phyloP scores from a whole-genome alignment of 2,888 invertebrate genomes.

The Cylindroiulus punctatus region DNA sequence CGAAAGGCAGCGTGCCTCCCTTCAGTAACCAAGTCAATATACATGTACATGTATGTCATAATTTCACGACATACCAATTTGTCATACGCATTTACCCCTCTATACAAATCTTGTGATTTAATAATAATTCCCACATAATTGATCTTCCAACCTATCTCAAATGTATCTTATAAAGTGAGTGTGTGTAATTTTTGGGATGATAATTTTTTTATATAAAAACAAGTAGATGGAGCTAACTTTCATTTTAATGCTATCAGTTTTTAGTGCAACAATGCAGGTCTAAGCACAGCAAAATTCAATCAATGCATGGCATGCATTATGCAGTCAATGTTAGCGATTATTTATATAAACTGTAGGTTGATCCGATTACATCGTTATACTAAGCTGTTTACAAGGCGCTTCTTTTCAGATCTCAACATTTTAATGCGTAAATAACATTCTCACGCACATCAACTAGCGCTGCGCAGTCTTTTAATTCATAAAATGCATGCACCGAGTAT shows the following conservation, averaged over 20 bases:
- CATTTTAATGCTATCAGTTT: background rate
- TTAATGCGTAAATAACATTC: background rate
- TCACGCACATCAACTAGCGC: background rate
- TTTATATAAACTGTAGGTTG: slow-evolving; percentile 18
- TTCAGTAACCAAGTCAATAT: too few relatives aligned
- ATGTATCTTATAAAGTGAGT: too few relatives aligned
- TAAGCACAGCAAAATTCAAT: slow-evolving; percentile 12
- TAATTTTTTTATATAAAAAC: background rate
- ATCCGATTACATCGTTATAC: slow-evolving; percentile 20
- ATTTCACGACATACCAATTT: too few relatives aligned
- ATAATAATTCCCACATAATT: too few relatives aligned
- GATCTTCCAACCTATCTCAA: too few relatives aligned
- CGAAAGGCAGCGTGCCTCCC: too few relatives aligned
- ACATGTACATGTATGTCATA: too few relatives aligned
- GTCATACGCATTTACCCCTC: too few relatives aligned
- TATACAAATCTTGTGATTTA: too few relatives aligned
- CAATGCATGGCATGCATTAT: slow-evolving; percentile 20
- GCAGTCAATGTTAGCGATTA: background rate
- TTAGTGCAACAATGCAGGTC: background rate
- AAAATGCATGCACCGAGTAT: background rate
- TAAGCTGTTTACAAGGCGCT: slow-evolving; percentile 35
- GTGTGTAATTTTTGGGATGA: background rate
- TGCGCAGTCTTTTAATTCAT: slow-evolving; percentile 8
- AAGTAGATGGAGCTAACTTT: background rate
- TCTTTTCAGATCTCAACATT: background rate